A percentile compares a stretch with the other conserved stretches of the same genome.
These are phyloP conservation scores for Caenorhabditis panamensis DNA, from an alignment of 2,888 invertebrate species.

Conservation along the genomic window DNA sequence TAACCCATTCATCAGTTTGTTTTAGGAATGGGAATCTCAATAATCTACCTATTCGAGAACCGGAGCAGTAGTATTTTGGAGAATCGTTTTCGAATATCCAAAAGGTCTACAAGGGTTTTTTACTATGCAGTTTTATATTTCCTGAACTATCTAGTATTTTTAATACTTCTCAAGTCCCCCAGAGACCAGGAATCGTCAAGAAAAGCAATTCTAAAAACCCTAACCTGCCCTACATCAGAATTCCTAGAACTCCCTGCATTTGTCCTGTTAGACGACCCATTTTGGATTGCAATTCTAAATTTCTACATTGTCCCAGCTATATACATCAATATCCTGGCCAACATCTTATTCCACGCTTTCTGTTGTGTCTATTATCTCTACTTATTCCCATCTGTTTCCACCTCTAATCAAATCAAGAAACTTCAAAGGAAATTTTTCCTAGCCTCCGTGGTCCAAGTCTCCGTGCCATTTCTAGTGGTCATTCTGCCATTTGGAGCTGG, in stretches of 20 bases:
- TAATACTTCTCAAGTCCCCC: background rate
- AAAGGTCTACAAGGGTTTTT: background rate
- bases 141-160: background rate
- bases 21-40: background rate
- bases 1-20: too few relatives aligned
- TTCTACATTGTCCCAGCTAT: background rate
- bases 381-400: background rate
- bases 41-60: conserved; percentile 2
- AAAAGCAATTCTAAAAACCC: background rate
- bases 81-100: background rate
- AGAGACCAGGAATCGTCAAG: background rate
- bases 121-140: background rate
- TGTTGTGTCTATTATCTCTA: conserved; percentile 1
- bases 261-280: background rate
- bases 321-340: background rate
- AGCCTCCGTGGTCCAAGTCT: background rate
- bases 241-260: background rate
- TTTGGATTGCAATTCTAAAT: background rate
- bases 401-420: background rate
- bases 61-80: background rate
- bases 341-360: background rate
- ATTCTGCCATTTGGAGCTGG: background rate
- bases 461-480: background rate
- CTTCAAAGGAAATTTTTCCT: background rate
- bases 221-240: background rate